Evolutionary conservation across 2,888 invertebrate genomes (phyloP), one percentile per base, ranked within the genome.

Genomic region (Schizaphis graminum): DNA sequence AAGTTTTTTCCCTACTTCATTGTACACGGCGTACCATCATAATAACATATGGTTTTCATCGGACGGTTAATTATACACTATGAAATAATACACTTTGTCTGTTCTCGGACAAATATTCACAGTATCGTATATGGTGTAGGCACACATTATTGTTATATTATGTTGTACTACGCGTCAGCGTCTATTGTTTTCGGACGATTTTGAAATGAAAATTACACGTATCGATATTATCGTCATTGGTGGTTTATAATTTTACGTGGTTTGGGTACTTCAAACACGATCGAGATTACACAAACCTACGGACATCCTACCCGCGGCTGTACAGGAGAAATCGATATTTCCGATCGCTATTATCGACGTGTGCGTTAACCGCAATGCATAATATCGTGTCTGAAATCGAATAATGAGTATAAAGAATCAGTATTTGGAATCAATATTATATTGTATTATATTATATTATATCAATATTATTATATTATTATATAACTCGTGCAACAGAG

Each of bases 251-350:
- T 53, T 53, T 21, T 53, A 41, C 8, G 21, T 3, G 35, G 35
- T 1, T 35, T 13, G 26, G 35, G 35, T 77, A 77, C 35, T 77
- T n/a, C 2, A 21, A 35, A 2, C 77, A 21, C 35, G 26, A 53
- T 77, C 90, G 21, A 53, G 77, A 91, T 77, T 26, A 53, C 41
- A 88, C 53, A 88, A 88, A 88, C 88, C 88, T 56, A 56, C 88
- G 53, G 24, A 88, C 35, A 26, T 88, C 88, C 88, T 24, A 24
- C 35, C 53, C 13, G 53, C 56, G 16, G 47, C 10, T 24, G 26
- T 35, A 35, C 35, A 3, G 21, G 35, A 8, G 26, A 11, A 24
- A 35, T 88, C 53, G 1, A 26, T 26, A 35, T 53, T 77, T 53
- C 53, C 88, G 53, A 53, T n/a, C 10, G 26, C 35, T 24, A 88